Evolutionary conservation across 2,888 invertebrate genomes (phyloP), one percentile per base, ranked within the genome.

Genomic region (Mactromeris polynyma): DNA sequence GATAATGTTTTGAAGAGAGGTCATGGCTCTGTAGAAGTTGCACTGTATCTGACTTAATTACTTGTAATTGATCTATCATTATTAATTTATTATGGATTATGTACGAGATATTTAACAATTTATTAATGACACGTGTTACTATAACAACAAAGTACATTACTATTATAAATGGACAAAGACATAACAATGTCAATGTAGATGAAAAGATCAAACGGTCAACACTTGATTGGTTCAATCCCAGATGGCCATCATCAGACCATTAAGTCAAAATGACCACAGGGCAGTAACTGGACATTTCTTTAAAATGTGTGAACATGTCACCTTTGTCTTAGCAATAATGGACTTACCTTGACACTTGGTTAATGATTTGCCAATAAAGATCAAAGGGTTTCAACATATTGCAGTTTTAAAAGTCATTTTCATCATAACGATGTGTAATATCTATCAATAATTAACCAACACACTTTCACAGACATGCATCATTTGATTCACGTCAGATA

Each of bases 301-400:
- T 78, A 78, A 77, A 40, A 46, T 38, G 77, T 78, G 84, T 36
- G 54, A 81, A 17, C 46, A 38, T 80, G 80, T 83, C 46, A 54
- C 78, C 46, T 84, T 78, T 78, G 84, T 84, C 46, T 78, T 42
- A 38, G 40, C 42, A 14, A 26, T 84, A 19, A 54, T 84, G 78
- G 77, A 38, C 46, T 51, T 33, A 78, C 36, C 14, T 73, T 58
- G 42, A 85, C 89, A 89, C 86, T 83, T 83, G 88, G 78, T 85
- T 64, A 83, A 83, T 79, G 69, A 54, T 33, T 46, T 69, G 40
- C 80, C 88, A 33, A 78, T 84, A 84, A 54, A 84, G 31, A 83
- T 83, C 83, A 83, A 83, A 83, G 83, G 42, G 2, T n/a, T 79
- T 31, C 19, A 26, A 33, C 73, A 73, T 73, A 33, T 73, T 73